phyloP scores from a whole-genome alignment of 2,888 invertebrate species.

The Diarsia mendica region DNA sequence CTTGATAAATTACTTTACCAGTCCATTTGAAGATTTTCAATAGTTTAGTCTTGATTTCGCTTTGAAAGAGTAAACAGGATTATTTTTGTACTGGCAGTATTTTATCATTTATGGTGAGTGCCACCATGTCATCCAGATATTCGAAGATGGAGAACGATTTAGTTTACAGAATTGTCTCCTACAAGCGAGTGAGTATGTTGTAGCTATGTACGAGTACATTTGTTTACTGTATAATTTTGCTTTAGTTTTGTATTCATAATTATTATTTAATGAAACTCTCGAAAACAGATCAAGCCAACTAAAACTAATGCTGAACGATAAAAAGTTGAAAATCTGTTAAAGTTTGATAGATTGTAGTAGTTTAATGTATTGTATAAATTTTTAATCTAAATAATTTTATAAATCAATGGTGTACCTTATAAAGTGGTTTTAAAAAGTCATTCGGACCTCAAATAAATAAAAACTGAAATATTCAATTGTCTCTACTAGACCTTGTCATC shows the following conservation, averaged over 20 bases:
- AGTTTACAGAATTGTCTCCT: not conserved
- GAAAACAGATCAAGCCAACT: no score
- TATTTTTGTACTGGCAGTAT: not conserved
- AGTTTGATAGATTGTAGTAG: no score
- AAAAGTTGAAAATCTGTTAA: no score
- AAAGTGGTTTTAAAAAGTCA: not conserved
- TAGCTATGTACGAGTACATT: not conserved
- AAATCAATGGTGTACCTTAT: no score
- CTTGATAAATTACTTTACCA: constrained; percentile 12
- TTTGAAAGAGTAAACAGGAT: not conserved
- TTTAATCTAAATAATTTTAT: no score
- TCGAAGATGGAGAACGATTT: no score
- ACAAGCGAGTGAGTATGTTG: constrained; percentile 13
- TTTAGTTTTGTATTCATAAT: not conserved
- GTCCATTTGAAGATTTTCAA: constrained; percentile 1
- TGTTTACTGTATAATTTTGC: not conserved
- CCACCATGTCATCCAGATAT: not conserved
- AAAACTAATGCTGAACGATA: no score
- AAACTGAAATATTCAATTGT: not conserved
- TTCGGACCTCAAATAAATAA: not conserved
- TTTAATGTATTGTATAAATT: no score
- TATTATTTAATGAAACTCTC: not conserved
- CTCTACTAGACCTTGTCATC: no score
- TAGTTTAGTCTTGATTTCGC: constrained; percentile 7
- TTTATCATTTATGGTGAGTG: not conserved